Evolutionary conservation across 2,113 vertebrate genomes (phyloP).

Genomic region (Redunca redunca): DNA sequence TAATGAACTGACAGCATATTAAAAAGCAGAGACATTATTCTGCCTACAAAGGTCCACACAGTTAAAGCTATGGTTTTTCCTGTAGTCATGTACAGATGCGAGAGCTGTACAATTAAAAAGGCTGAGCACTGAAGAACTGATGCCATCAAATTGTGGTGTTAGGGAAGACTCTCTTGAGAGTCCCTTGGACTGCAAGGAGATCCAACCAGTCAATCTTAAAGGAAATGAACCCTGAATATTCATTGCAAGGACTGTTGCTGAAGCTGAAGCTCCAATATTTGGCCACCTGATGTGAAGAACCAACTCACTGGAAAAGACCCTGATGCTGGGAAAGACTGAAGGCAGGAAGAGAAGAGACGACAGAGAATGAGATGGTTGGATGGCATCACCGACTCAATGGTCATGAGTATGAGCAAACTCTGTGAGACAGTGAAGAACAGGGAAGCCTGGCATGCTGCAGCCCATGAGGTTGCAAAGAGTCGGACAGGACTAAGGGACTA

Average conservation of each 20-base stretch:
- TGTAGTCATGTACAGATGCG: neutral
- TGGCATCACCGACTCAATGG: neutral
- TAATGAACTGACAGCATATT: neutral
- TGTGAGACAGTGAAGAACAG: neutral
- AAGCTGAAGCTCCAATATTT: neutral
- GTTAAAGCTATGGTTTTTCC: neutral
- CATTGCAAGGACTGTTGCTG: neutral
- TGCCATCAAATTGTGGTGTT: fast-evolving
- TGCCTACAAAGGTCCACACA: neutral
- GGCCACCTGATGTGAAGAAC: neutral
- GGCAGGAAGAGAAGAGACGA: neutral
- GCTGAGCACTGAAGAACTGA: neutral
- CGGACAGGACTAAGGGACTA: neutral
- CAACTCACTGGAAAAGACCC: neutral
- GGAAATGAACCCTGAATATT: neutral
- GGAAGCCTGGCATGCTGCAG: fast-evolving
- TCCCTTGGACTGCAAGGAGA: neutral
- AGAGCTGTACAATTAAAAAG: neutral
- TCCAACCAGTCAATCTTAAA: neutral
- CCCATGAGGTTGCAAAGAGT: neutral
- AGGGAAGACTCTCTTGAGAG: neutral
- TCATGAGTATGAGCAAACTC: neutral
- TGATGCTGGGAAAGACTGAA: neutral
- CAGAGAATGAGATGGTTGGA: neutral
- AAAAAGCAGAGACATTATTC: neutral